These are phyloP conservation scores for Muscicapa comitata DNA, from an alignment of 2,797 vertebrate genomes.

Conservation along the genomic window DNA sequence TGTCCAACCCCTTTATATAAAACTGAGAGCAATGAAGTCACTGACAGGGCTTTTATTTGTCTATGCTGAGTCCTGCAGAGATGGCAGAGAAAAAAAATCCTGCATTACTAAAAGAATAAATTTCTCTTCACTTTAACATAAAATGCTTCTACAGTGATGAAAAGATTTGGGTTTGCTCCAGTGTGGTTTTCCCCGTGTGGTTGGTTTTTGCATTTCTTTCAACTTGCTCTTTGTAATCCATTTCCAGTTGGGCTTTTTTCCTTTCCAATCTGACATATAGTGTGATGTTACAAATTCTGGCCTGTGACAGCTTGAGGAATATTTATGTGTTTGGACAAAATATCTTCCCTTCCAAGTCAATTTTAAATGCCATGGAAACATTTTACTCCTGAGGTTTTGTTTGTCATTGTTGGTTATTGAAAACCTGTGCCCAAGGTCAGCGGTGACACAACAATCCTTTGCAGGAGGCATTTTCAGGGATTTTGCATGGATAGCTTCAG, in stretches of 20 bases:
- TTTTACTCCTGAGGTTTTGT: background rate
- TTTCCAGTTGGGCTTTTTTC: background rate
- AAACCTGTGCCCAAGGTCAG: background rate
- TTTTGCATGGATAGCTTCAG: background rate
- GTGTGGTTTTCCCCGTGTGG: background rate
- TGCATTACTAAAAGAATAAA: background rate
- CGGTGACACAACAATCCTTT: background rate
- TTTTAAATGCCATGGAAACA: background rate
- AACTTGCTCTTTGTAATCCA: background rate
- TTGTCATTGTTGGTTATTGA: background rate
- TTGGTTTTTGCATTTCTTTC: background rate
- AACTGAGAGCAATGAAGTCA: background rate
- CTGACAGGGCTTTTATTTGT: background rate
- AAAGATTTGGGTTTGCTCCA: conserved; percentile 4
- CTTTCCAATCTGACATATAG: background rate
- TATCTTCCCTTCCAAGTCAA: background rate
- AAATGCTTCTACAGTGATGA: background rate
- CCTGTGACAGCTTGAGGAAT: background rate
- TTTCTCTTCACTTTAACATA: background rate
- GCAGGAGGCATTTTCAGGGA: background rate
- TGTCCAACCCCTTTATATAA: background rate
- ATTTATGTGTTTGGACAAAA: conserved; percentile 28
- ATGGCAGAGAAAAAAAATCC: background rate
- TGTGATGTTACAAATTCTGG: background rate
- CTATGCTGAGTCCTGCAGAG: background rate